phyloP scores from a whole-genome alignment of 2,797 vertebrate genomes.

The Phataginus tricuspis region DNA sequence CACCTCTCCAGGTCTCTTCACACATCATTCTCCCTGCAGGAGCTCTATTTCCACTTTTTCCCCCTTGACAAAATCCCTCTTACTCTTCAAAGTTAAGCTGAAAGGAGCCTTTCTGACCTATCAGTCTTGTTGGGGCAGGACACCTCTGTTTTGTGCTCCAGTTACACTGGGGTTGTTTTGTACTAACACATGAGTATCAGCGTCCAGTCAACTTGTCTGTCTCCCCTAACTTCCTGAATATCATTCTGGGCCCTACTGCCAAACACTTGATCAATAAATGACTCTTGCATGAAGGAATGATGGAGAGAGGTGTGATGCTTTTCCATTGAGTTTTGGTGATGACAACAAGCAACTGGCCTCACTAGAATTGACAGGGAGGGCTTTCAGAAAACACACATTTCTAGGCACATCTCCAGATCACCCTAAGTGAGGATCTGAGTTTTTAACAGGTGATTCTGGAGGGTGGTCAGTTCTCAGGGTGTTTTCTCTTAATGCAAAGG shows the following conservation, averaged over 20 bases:
- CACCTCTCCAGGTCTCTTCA: background rate
- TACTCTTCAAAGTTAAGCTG: background rate
- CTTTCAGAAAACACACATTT: background rate
- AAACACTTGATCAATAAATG: background rate
- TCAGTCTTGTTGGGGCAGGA: background rate
- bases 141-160: background rate
- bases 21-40: background rate
- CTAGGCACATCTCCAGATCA: background rate
- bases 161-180: background rate
- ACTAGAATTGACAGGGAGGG: background rate
- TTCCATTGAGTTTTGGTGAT: background rate
- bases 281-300: background rate
- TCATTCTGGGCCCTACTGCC: too few relatives aligned
- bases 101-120: background rate
- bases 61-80: background rate
- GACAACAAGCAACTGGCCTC: background rate
- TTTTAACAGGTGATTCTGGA: background rate
- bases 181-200: background rate
- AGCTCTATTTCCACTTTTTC: background rate
- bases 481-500: background rate
- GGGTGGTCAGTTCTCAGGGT: background rate
- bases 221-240: background rate
- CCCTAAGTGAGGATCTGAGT: background rate
- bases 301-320: background rate
- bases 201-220: background rate